A percentile compares a stretch with the other conserved stretches of the same genome.
These are phyloP conservation scores for Podarcis raffonei DNA, from an alignment of 2,113 vertebrate genomes.

Conservation along the genomic window DNA sequence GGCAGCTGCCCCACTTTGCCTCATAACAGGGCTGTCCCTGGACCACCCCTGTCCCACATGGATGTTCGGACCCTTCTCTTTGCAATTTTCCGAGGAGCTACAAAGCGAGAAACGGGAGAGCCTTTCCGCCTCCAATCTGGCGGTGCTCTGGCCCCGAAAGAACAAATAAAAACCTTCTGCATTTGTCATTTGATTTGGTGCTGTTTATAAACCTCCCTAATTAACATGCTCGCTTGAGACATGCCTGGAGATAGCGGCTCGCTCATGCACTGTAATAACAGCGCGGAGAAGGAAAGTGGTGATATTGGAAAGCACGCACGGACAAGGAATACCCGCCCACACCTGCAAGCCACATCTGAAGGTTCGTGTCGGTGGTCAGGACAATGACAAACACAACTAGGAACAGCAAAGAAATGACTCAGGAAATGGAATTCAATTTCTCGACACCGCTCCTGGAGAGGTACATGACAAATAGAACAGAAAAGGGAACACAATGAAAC, in stretches of 20 bases:
- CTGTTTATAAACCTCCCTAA: background rate
- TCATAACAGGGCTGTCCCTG: too few relatives aligned
- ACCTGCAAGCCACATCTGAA: background rate
- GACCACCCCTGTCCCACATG: background rate
- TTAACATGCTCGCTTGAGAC: background rate
- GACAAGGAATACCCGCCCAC: background rate
- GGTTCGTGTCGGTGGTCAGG: slow-evolving; percentile 29
- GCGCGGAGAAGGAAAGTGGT: background rate
- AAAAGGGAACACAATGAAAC: slow-evolving; percentile 39
- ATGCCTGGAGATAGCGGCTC: background rate
- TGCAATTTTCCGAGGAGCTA: background rate
- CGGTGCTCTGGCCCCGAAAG: background rate
- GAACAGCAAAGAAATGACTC: slow-evolving; percentile 47
- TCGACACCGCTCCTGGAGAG: slow-evolving; percentile 8
- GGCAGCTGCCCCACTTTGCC: too few relatives aligned
- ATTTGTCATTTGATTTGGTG: background rate
- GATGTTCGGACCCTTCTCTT: too few relatives aligned
- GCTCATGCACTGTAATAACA: background rate
- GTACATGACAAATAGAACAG: slow-evolving; percentile 41
- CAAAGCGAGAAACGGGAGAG: background rate
- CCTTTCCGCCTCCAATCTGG: background rate
- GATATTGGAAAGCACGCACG: background rate
- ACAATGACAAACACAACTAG: slow-evolving; percentile 38
- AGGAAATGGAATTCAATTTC: slow-evolving; percentile 57
- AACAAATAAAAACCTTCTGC: background rate